Percentiles rank a stretch among this genome's conserved stretches.
Evolutionary conservation across 1,140 invertebrate genomes (phyloP).

Genomic region (Temnothorax curvispinosus): DNA sequence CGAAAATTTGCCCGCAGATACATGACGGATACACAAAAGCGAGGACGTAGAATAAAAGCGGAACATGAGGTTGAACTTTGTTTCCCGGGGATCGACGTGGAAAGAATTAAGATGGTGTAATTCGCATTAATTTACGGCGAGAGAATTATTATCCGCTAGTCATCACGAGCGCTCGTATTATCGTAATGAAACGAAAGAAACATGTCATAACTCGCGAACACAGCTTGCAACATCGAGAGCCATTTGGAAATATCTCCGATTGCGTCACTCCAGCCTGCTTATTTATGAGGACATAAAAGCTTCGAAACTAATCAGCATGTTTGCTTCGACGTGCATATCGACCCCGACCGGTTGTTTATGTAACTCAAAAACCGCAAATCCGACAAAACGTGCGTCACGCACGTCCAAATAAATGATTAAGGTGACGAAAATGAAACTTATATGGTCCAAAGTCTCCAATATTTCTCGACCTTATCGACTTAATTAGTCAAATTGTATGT

Average conservation of each 20-base stretch:
- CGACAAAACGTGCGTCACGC: background rate
- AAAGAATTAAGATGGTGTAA: background rate
- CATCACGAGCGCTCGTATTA: background rate
- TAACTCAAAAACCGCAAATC: constrained; percentile 24
- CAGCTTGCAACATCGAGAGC: background rate
- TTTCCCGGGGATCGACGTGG: background rate
- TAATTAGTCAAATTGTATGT: background rate
- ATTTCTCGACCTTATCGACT: background rate
- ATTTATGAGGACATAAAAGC: constrained; percentile 47
- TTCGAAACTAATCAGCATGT: constrained; percentile 41
- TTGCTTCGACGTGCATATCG: constrained; percentile 28
- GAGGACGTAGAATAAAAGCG: background rate
- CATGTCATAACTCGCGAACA: background rate
- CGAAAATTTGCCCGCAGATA: constrained; percentile 6
- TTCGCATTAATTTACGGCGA: constrained; percentile 16
- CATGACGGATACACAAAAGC: background rate
- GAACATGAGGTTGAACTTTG: background rate
- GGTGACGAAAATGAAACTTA: background rate
- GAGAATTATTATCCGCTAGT: constrained; percentile 28
- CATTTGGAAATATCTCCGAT: constrained; percentile 30
- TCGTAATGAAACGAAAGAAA: constrained; percentile 11
- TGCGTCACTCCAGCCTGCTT: constrained; percentile 1
- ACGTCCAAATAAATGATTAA: background rate
- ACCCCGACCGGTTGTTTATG: constrained; percentile 19
- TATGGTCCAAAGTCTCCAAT: background rate